phyloP scores from a whole-genome alignment of 2,797 vertebrate species.

The Forpus xanthops region DNA sequence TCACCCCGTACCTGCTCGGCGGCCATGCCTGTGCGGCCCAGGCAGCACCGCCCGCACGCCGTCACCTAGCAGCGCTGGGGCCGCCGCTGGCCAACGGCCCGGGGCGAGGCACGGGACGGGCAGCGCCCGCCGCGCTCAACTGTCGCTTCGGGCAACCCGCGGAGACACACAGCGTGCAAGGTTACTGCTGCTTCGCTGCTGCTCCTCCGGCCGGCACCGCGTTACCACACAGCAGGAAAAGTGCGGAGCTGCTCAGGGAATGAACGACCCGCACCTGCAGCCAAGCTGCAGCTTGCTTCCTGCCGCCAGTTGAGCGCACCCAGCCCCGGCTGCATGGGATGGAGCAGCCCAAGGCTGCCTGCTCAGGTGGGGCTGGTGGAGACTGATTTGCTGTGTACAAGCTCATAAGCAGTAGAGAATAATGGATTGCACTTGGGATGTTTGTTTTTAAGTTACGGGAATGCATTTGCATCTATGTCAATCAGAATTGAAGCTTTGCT shows the following conservation, averaged over 20 bases:
- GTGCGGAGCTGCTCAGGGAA: not conserved
- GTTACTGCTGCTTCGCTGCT: not conserved
- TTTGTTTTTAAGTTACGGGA: no score
- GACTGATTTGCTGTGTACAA: fast-evolving
- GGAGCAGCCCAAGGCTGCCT: fast-evolving
- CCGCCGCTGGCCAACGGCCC: not conserved
- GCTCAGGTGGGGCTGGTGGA: not conserved
- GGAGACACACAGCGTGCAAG: not conserved
- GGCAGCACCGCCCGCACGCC: not conserved
- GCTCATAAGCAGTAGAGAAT: no score
- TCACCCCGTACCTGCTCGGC: not conserved
- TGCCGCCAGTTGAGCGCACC: fast-evolving
- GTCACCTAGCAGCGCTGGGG: not conserved
- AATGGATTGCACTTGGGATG: fast-evolving
- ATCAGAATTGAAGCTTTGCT: not conserved
- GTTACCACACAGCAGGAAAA: fast-evolving
- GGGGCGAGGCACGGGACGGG: not conserved
- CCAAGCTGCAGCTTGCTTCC: fast-evolving
- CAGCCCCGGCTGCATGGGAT: fast-evolving
- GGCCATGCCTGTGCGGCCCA: not conserved
- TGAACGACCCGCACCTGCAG: fast-evolving
- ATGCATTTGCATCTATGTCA: fast-evolving
- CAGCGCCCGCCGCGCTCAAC: no score
- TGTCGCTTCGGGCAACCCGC: not conserved
- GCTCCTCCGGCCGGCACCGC: not conserved